Base-by-base conservation (phyloP, 2,113 vertebrate species). In the Rhea americana region DNA sequence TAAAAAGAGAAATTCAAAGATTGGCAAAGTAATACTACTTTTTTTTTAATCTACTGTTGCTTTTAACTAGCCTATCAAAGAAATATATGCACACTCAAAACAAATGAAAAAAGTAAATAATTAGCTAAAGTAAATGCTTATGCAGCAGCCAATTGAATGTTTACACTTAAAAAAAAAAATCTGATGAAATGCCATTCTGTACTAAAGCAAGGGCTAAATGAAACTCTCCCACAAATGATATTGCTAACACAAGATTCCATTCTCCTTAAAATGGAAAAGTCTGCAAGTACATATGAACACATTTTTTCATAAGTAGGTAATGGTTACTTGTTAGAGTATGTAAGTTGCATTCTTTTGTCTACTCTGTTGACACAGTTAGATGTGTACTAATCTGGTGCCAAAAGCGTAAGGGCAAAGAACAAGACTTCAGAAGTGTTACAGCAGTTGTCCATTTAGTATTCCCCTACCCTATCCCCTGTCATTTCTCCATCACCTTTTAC, bases 281-380 rank as follows among this genome's bases (percentile, higher is more conserved):
- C 53, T 72, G 37, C 7, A 48, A 92, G 77, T 22, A 65, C 53
- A 79, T 8, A 78, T 0, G 0, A 81, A 78, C 35, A 62, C 93
- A 95, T 96, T 94, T 96, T 96, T 96, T 89, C 70, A 5, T 51
- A 86, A 82, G 53, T 72, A 94, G 81, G 94, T 94, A 96, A 96
- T 94, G 91, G 86, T 84, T 93, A 88, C 83, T 95, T 59, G 18
- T 6, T 56, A 26, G 37, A 90, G 51, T 83, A 82, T 2, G 37
- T 50, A 91, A 81, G 56, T 56, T 84, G 91, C 86, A 65, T 90
- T 92, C 92, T 83, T 47, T 82, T 65, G 73, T 62, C 92, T 68
- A 7, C 70, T 72, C 76, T 72, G 83, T 21, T 93, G 77, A 90
- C 91, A 82, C 53, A 75, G 75, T 72, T 45, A 79, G 39, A 86